A percentile compares a stretch with the other conserved stretches of the same genome.
These are phyloP conservation scores for Tachypleus tridentatus DNA, from an alignment of 1,140 invertebrate genomes.

Conservation along the genomic window DNA sequence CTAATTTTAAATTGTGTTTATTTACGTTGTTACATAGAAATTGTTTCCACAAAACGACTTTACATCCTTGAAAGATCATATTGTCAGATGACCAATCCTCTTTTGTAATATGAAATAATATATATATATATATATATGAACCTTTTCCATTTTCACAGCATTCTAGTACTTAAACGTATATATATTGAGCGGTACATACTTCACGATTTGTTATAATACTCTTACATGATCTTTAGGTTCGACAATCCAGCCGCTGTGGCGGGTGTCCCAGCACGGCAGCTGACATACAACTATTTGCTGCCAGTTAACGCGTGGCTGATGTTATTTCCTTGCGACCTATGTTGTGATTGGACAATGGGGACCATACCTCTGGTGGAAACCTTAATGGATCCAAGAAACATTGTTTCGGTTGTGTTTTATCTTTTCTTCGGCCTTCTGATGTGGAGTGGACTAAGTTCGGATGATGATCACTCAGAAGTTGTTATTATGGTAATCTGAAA, in stretches of 20 bases:
- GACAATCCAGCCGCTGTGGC: constrained; percentile 84
- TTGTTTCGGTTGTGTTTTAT: constrained; percentile 66
- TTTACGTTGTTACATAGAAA: too few relatives aligned
- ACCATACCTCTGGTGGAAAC: constrained; percentile 76
- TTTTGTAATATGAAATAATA: too few relatives aligned
- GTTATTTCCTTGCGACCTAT: constrained; percentile 74
- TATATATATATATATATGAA: too few relatives aligned
- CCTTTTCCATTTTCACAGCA: too few relatives aligned
- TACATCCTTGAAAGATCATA: too few relatives aligned
- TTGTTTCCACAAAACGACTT: too few relatives aligned
- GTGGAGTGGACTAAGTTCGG: constrained; percentile 9
- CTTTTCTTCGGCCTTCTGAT: constrained; percentile 37
- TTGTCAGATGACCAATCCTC: too few relatives aligned
- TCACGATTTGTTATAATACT: neutral
- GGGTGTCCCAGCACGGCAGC: constrained; percentile 58
- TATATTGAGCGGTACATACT: too few relatives aligned
- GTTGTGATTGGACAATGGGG: constrained; percentile 98
- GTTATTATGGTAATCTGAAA: constrained; percentile 4
- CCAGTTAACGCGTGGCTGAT: constrained; percentile 82
- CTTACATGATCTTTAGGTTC: constrained; percentile 46
- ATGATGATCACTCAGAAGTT: constrained; percentile 13
- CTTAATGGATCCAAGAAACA: constrained; percentile 65
- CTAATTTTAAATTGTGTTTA: too few relatives aligned
- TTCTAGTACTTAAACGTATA: too few relatives aligned
- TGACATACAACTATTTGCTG: constrained; percentile 87